Evolutionary conservation across 2,113 vertebrate species (phyloP).

Genomic region (Lycaon pictus): DNA sequence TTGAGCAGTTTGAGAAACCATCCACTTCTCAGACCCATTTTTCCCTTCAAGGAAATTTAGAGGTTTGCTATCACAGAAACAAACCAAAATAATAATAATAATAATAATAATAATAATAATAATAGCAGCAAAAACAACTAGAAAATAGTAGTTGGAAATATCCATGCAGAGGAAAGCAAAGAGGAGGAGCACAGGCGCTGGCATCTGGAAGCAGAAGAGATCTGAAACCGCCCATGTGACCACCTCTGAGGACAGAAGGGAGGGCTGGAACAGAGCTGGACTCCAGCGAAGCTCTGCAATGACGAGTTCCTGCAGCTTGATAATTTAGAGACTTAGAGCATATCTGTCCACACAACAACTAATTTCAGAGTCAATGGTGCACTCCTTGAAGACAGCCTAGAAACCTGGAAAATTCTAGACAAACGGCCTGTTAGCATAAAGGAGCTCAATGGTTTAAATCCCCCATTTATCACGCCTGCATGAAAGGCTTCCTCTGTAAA

Average conservation of each 20-base stretch:
- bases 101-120: background rate
- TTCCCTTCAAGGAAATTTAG: background rate
- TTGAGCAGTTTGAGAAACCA: background rate
- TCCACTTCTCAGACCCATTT: background rate
- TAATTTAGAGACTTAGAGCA: constrained; percentile 37
- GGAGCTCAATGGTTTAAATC: constrained; percentile 70
- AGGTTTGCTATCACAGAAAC: background rate
- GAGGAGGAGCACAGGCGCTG: background rate
- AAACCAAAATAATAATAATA: background rate
- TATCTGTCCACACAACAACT: constrained; percentile 43
- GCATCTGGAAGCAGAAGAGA: background rate
- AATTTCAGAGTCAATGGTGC: constrained; percentile 45
- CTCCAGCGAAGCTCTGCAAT: background rate
- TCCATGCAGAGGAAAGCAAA: background rate
- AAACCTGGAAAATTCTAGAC: constrained; percentile 77
- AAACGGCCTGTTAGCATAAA: constrained; percentile 81
- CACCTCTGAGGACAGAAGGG: background rate
- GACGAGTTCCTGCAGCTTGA: constrained; percentile 23
- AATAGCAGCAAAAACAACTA: background rate
- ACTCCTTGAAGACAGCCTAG: constrained; percentile 69
- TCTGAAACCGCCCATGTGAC: background rate
- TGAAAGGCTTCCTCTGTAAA: constrained; percentile 80
- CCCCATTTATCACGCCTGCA: constrained; percentile 74
- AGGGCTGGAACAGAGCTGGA: background rate
- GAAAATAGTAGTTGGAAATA: background rate